phyloP scores from a whole-genome alignment of 2,113 vertebrate genomes.

The Donacobius atricapilla region DNA sequence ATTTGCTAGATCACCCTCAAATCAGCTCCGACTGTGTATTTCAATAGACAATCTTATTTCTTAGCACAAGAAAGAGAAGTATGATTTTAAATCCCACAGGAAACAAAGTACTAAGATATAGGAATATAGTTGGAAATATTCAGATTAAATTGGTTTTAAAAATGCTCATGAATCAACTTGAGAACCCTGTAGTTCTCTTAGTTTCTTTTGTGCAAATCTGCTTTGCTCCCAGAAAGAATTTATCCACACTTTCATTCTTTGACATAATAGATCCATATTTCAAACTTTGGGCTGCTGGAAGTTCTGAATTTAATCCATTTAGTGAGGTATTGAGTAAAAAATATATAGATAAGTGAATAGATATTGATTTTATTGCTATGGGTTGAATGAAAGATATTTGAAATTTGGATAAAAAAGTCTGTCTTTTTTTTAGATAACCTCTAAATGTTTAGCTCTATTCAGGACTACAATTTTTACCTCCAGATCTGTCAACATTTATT shows the following conservation, averaged over 20 bases:
- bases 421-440: too few relatives aligned
- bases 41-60: neutral
- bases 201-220: neutral
- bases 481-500: neutral
- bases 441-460: neutral
- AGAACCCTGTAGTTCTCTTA: neutral
- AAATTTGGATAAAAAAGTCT: neutral
- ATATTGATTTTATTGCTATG: neutral
- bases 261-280: neutral
- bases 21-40: neutral
- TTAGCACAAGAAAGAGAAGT: neutral
- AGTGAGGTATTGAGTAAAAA: neutral
- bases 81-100: neutral
- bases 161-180: neutral
- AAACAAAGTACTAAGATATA: neutral
- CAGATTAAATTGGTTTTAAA: neutral
- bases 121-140: neutral
- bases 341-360: neutral
- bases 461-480: neutral
- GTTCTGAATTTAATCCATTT: neutral
- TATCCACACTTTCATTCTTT: neutral
- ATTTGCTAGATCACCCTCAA: neutral
- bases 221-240: neutral
- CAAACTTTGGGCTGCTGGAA: neutral
- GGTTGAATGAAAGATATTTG: neutral